Evolutionary conservation across 1,140 invertebrate species (phyloP).

Genomic region (Plectrocnemia conspersa): DNA sequence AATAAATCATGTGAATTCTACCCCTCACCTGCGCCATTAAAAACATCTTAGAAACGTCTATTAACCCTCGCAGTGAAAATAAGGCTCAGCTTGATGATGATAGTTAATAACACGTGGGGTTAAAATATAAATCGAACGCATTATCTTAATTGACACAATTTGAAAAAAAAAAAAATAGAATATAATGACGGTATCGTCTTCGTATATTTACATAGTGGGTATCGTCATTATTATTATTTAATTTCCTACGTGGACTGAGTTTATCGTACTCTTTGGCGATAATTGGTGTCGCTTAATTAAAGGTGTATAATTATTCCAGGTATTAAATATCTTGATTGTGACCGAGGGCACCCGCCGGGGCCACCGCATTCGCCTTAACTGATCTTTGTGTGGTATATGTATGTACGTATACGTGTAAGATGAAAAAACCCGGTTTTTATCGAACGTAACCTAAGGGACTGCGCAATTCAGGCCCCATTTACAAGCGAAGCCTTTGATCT

Average conservation of each 20-base stretch:
- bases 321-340: constrained; percentile 11
- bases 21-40: no score
- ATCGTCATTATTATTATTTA: neutral
- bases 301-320: constrained; percentile 11
- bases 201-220: neutral
- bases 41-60: no score
- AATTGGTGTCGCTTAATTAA: constrained; percentile 18
- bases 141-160: neutral
- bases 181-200: neutral
- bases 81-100: no score
- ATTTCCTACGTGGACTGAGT: no score
- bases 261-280: constrained; percentile 16
- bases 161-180: neutral
- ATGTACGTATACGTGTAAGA: no score
- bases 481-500: no score
- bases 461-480: no score
- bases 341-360: neutral
- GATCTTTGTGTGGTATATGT: no score
- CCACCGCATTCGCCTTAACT: constrained; percentile 9
- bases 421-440: no score
- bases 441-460: no score
- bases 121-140: neutral
- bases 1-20: no score
- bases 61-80: no score
- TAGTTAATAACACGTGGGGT: neutral